phyloP scores from a whole-genome alignment of 2,888 invertebrate genomes.

The Ferrisia virgata region DNA sequence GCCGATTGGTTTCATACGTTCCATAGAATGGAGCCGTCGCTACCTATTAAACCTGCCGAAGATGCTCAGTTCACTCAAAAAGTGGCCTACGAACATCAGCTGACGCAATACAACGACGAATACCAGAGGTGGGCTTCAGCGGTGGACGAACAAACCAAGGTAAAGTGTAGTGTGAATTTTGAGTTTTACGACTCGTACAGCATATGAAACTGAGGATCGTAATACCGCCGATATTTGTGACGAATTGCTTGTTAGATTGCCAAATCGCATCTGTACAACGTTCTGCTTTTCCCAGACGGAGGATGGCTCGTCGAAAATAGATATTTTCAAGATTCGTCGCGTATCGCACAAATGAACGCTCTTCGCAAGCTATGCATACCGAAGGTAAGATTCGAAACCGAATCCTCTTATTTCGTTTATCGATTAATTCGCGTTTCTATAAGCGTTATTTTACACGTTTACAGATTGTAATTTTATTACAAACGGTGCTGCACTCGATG shows the following conservation, averaged over 20 bases:
- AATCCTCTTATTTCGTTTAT: not conserved
- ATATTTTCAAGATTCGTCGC: slow-evolving; percentile 57
- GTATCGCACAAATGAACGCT: slow-evolving; percentile 69
- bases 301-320: slow-evolving; percentile 81
- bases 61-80: slow-evolving; percentile 78
- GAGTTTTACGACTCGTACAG: too few relatives aligned
- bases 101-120: slow-evolving; percentile 75
- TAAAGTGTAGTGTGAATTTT: slow-evolving; percentile 51
- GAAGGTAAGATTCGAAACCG: slow-evolving; percentile 56
- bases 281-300: slow-evolving; percentile 72
- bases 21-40: slow-evolving; percentile 73
- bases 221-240: not conserved
- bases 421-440: not conserved
- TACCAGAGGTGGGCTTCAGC: slow-evolving; percentile 66
- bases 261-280: slow-evolving; percentile 28
- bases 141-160: slow-evolving; percentile 54
- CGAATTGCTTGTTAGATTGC: slow-evolving; percentile 59
- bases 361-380: slow-evolving; percentile 80
- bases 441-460: slow-evolving; percentile 44
- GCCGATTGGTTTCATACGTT: slow-evolving; percentile 84
- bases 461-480: slow-evolving; percentile 66
- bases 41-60: slow-evolving; percentile 60
- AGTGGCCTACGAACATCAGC: slow-evolving; percentile 80
- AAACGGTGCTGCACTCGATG: slow-evolving; percentile 74
- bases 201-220: not conserved